phyloP scores from a whole-genome alignment of 2,113 vertebrate species.

The Choloepus hoffmanni region DNA sequence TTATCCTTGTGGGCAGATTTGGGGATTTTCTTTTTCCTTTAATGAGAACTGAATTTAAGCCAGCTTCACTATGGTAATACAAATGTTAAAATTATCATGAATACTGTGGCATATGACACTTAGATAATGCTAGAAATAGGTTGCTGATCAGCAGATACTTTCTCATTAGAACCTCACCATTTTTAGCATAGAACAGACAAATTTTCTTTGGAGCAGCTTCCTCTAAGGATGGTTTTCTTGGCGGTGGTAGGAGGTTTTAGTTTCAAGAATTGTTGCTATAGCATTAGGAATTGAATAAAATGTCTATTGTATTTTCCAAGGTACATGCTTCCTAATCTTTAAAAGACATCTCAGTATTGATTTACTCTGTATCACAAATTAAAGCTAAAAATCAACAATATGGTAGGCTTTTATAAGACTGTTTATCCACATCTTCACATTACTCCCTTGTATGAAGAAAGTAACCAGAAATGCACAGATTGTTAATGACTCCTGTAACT shows the following conservation, averaged over 20 bases:
- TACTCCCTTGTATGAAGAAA: background rate
- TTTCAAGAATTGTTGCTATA: constrained; percentile 48
- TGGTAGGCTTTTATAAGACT: background rate
- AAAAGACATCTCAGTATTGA: background rate
- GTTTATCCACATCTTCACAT: background rate
- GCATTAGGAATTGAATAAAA: background rate
- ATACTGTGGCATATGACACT: constrained; percentile 35
- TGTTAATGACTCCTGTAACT: background rate
- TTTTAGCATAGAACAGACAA: constrained; percentile 64
- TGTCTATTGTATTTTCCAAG: constrained; percentile 40
- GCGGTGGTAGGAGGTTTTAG: constrained; percentile 34
- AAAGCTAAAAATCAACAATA: background rate
- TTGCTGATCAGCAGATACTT: constrained; percentile 62
- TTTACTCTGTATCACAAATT: constrained; percentile 35
- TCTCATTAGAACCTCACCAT: constrained; percentile 73
- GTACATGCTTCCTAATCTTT: background rate
- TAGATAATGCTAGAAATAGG: constrained; percentile 68
- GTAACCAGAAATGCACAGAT: background rate
- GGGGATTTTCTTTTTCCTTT: constrained; percentile 55
- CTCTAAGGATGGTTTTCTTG: constrained; percentile 63
- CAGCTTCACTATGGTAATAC: constrained; percentile 19
- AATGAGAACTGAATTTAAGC: constrained; percentile 73
- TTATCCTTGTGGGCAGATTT: constrained; percentile 58
- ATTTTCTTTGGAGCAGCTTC: constrained; percentile 7
- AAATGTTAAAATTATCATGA: constrained; percentile 66